Percentiles rank a stretch among this genome's conserved stretches.
Conservation (phyloP, 2,797 vertebrate species). For the Sebastes reedi region DNA sequence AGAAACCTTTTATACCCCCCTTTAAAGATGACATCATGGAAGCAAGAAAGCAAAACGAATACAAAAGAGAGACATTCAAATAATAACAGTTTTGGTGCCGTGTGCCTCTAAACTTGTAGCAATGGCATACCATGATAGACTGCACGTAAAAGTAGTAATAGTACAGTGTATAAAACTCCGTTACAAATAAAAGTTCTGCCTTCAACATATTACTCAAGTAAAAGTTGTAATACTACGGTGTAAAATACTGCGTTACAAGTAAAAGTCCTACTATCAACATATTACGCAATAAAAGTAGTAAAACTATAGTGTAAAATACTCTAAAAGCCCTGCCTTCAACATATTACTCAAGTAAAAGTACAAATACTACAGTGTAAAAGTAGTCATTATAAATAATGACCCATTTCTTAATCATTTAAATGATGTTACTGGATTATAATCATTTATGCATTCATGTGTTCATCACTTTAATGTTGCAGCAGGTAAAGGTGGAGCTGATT, state of each 20-base stretch:
- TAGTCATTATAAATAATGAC: too few species aligned
- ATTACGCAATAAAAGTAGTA: too few species aligned
- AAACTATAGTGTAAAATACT: too few species aligned
- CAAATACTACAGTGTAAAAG: too few species aligned
- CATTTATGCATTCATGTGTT: background rate
- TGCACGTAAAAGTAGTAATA: too few species aligned
- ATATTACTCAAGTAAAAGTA: too few species aligned
- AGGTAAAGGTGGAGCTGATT: background rate
- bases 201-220: too few species aligned
- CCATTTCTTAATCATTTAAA: background rate
- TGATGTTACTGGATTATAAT: background rate
- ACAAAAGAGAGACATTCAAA: background rate
- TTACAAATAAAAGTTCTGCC: too few species aligned
- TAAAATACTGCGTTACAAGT: too few species aligned
- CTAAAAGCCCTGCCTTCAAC: too few species aligned
- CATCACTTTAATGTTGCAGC: background rate
- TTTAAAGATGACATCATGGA: background rate
- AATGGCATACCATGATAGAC: background rate
- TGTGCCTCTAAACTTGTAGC: background rate
- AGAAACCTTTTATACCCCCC: background rate
- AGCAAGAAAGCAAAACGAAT: background rate
- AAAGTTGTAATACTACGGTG: too few species aligned
- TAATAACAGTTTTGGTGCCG: background rate
- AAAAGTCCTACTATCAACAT: too few species aligned
- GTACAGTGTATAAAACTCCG: accelerated